These are phyloP conservation scores for Mionectes olivaceus DNA, from an alignment of 2,797 vertebrate genomes.

Conservation along the genomic window DNA sequence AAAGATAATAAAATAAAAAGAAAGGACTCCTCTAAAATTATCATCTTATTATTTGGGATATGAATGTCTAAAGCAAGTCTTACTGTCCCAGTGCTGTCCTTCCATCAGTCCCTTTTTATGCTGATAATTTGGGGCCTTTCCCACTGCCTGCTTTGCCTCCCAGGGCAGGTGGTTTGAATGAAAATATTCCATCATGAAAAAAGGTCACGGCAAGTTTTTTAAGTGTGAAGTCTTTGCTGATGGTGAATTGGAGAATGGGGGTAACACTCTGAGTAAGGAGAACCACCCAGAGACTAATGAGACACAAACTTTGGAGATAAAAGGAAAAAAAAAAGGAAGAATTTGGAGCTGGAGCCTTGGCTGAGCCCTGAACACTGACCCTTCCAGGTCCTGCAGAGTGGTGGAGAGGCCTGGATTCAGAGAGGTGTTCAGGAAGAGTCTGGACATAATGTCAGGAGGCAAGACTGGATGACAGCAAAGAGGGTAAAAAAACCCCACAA, in stretches of 20 bases:
- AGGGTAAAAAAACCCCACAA: not conserved
- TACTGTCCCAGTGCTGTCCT: not conserved
- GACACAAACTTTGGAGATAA: not conserved
- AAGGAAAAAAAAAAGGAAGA: not conserved
- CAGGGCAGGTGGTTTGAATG: not conserved
- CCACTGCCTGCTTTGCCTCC: not conserved
- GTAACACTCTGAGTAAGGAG: not conserved
- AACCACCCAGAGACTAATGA: not conserved
- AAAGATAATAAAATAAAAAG: not conserved
- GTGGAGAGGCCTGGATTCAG: not conserved
- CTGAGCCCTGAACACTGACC: not conserved
- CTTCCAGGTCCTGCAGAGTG: not conserved
- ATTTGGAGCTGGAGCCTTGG: not conserved
- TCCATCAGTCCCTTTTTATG: not conserved
- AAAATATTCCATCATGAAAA: not conserved
- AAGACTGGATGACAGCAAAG: not conserved
- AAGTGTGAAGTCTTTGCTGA: not conserved
- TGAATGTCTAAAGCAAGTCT: not conserved
- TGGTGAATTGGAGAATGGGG: not conserved
- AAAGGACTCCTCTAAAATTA: not conserved
- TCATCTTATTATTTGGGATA: not conserved
- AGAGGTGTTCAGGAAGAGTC: not conserved
- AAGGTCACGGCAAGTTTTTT: not conserved
- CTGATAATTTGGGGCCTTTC: not conserved
- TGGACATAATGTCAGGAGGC: fast-evolving